Conservation (phyloP, 2,113 vertebrate genomes). For the Leucopsar rothschildi region DNA sequence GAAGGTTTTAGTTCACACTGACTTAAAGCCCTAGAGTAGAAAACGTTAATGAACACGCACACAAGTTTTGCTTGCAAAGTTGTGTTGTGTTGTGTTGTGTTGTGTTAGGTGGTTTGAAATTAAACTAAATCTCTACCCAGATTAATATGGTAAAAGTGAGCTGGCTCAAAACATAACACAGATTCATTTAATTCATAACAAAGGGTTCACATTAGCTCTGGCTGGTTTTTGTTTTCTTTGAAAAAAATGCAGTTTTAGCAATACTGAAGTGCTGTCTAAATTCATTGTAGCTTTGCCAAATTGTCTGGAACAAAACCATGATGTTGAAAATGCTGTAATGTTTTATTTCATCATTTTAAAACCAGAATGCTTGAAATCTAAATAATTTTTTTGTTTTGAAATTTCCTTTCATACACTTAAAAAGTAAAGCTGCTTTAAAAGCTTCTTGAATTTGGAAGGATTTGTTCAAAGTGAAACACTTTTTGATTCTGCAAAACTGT, state of each 20-base stretch:
- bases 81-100: background rate
- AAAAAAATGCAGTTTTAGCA: conserved; percentile 46
- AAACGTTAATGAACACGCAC: conserved; percentile 5
- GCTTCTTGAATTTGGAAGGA: background rate
- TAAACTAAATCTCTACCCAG: background rate
- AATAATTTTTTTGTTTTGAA: conserved; percentile 8
- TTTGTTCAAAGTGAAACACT: background rate
- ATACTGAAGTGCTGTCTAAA: conserved; percentile 21
- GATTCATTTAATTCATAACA: conserved; percentile 35
- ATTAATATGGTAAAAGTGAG: conserved; percentile 21
- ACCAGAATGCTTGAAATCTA: conserved; percentile 3
- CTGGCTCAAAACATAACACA: conserved; percentile 22
- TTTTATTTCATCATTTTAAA: conserved; percentile 43
- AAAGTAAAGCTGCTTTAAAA: background rate
- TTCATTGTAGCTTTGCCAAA: conserved; percentile 43
- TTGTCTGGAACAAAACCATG: conserved; percentile 28
- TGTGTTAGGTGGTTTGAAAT: conserved; percentile 11
- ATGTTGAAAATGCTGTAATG: conserved; percentile 26
- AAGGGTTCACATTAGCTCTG: conserved; percentile 20
- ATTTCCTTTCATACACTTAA: conserved; percentile 1
- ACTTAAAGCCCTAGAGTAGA: background rate
- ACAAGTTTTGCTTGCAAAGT: conserved; percentile 23
- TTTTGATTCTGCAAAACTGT: background rate
- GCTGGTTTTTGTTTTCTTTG: conserved; percentile 15
- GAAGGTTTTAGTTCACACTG: background rate